A percentile compares a stretch with the other conserved stretches of the same genome.
Evolutionary conservation across 2,797 vertebrate genomes (phyloP).

Genomic region (Pseudochromis fuscus): DNA sequence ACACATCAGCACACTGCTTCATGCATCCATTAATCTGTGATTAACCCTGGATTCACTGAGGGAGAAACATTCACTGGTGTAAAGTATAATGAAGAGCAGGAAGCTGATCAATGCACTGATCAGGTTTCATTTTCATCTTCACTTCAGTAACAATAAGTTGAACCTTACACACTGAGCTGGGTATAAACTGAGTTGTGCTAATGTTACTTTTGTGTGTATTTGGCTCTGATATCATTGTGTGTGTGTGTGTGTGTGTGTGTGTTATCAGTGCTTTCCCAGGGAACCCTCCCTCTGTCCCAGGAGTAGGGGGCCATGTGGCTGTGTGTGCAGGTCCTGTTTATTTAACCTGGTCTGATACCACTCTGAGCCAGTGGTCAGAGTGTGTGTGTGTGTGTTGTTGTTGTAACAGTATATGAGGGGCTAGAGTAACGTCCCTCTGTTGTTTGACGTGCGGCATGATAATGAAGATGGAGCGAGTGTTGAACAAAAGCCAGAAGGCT

Average conservation of each 20-base stretch:
- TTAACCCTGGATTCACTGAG: not conserved
- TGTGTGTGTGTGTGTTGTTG: slow-evolving; percentile 31
- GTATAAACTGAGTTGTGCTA: no score
- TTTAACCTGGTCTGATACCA: slow-evolving; percentile 13
- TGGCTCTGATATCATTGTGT: not conserved
- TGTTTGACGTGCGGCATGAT: slow-evolving; percentile 30
- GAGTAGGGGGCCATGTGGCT: slow-evolving; percentile 4
- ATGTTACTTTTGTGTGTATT: not conserved
- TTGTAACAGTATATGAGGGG: slow-evolving; percentile 32
- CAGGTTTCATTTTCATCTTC: no score
- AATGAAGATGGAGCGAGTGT: slow-evolving; percentile 21
- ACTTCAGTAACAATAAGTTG: no score
- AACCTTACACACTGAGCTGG: no score
- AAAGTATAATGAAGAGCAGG: no score
- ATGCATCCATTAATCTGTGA: not conserved
- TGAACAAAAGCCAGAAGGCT: not conserved
- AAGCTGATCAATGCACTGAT: no score
- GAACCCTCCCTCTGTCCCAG: slow-evolving; percentile 4
- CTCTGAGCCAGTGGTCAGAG: not conserved
- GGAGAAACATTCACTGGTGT: no score
- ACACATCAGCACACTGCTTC: no score
- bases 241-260: slow-evolving; percentile 3
- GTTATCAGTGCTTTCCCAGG: slow-evolving; percentile 25
- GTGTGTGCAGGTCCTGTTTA: slow-evolving; percentile 46
- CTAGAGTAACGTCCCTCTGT: slow-evolving; percentile 32